A percentile compares a stretch with the other conserved stretches of the same genome.
These are phyloP conservation scores for Rhyzopertha dominica DNA, from an alignment of 1,140 invertebrate species.

Conservation along the genomic window DNA sequence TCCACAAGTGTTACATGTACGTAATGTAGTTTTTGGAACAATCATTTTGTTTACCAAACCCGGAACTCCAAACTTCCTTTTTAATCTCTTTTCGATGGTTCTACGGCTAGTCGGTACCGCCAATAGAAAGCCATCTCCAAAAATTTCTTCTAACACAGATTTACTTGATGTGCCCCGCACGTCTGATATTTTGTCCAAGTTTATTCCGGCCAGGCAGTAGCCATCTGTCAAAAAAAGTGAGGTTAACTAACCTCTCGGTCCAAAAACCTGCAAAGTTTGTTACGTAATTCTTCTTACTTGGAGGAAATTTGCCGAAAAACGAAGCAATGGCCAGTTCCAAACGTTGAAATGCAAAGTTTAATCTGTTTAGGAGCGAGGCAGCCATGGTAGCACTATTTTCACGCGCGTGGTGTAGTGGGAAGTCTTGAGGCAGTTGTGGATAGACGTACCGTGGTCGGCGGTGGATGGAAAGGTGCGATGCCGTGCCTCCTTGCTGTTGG, in stretches of 20 bases:
- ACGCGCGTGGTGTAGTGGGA: neutral
- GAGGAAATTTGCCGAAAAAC: constrained; percentile 44
- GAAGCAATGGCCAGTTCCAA: constrained; percentile 40
- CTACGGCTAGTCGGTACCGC: constrained; percentile 75
- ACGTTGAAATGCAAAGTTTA: constrained; percentile 36
- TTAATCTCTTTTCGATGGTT: constrained; percentile 65
- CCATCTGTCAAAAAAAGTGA: constrained; percentile 40
- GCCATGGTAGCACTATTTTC: constrained; percentile 14
- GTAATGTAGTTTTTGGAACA: constrained; percentile 66
- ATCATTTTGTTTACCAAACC: constrained; percentile 63
- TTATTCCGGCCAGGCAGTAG: constrained; percentile 33
- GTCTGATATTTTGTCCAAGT: neutral
- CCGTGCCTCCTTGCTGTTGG: constrained; percentile 15
- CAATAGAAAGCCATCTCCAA: constrained; percentile 71
- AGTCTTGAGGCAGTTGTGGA: constrained; percentile 15
- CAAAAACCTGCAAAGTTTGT: constrained; percentile 14
- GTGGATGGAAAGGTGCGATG: constrained; percentile 18
- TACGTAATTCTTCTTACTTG: constrained; percentile 45
- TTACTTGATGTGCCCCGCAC: no score
- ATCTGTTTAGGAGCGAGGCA: constrained; percentile 32
- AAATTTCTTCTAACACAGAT: constrained; percentile 55
- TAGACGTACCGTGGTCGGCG: neutral
- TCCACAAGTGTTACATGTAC: constrained; percentile 73
- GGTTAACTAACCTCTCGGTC: constrained; percentile 26
- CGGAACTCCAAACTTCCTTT: constrained; percentile 63